A percentile compares a stretch with the other conserved stretches of the same genome.
Evolutionary conservation across 2,888 invertebrate species (phyloP).

Genomic region (Parthenolecanium corni): DNA sequence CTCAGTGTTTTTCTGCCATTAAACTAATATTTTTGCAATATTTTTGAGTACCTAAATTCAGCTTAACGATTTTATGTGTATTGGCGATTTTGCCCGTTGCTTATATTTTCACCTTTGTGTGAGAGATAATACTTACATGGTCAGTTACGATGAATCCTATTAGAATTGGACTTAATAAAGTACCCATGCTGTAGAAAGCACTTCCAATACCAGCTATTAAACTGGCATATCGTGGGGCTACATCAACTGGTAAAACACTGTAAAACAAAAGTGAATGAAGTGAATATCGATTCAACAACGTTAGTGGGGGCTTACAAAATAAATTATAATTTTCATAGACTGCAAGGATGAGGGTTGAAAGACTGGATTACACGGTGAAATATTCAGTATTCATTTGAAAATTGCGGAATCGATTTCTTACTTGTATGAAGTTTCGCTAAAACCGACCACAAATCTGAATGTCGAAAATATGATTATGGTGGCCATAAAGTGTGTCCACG

Average conservation of each 20-base stretch:
- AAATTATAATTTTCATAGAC: not conserved
- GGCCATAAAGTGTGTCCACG: constrained; percentile 7
- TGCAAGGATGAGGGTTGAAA: too few species aligned
- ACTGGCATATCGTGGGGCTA: constrained; percentile 9
- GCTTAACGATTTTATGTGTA: too few species aligned
- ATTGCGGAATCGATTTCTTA: too few species aligned
- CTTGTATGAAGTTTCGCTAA: constrained; percentile 10
- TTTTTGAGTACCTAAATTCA: too few species aligned
- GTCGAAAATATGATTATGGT: constrained; percentile 4
- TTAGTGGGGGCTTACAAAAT: too few species aligned
- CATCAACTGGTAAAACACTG: constrained; percentile 8
- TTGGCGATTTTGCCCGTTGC: too few species aligned
- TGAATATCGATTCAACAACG: not conserved
- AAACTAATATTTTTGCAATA: too few species aligned
- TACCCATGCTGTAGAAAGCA: constrained; percentile 5
- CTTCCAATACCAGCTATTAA: constrained; percentile 1
- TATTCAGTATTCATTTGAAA: too few species aligned
- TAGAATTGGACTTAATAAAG: constrained; percentile 5
- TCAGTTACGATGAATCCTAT: constrained; percentile 8
- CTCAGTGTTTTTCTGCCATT: too few species aligned
- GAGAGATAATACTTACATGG: constrained; percentile 18
- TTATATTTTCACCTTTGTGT: too few species aligned
- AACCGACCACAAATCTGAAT: constrained; percentile 15
- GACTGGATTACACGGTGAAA: too few species aligned
- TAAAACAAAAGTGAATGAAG: not conserved